Conservation (phyloP, 1,140 invertebrate genomes). For the Chionoecetes opilio region DNA sequence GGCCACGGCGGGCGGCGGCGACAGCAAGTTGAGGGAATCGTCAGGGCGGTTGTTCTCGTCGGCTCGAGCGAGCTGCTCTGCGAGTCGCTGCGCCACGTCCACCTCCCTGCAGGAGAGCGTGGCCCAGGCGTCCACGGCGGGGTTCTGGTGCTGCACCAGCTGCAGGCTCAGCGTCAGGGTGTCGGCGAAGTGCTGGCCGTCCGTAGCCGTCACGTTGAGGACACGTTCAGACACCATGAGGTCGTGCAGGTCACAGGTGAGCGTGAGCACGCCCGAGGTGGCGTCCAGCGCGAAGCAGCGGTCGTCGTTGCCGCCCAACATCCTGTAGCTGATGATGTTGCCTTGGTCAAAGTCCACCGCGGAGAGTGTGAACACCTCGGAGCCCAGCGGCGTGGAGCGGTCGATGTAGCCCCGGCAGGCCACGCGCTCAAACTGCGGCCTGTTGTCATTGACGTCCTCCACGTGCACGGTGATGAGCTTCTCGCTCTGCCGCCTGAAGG, state of each 20-base stretch:
- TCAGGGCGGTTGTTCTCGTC: slow-evolving; percentile 91
- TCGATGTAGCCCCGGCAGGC: slow-evolving; percentile 93
- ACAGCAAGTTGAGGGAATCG: slow-evolving; percentile 87
- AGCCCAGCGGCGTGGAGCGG: slow-evolving; percentile 90
- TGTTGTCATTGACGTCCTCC: slow-evolving; percentile 96
- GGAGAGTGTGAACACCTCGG: slow-evolving; percentile 95
- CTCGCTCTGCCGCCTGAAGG: slow-evolving; percentile 95
- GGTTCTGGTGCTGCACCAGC: slow-evolving; percentile 87
- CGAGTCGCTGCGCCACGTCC: slow-evolving; percentile 90
- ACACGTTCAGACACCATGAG: slow-evolving; percentile 88
- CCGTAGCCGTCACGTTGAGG: slow-evolving; percentile 95
- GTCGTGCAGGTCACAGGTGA: slow-evolving; percentile 89
- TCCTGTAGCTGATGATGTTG: slow-evolving; percentile 94
- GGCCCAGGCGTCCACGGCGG: slow-evolving; percentile 71
- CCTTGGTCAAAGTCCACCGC: slow-evolving; percentile 97
- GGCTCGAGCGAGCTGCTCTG: slow-evolving; percentile 91
- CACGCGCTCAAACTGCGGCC: slow-evolving; percentile 88
- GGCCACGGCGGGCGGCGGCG: slow-evolving; percentile 91
- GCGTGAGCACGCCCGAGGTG: slow-evolving; percentile 89
- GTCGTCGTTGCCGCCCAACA: slow-evolving; percentile 95
- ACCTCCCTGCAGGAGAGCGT: slow-evolving; percentile 93
- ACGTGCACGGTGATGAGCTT: slow-evolving; percentile 92
- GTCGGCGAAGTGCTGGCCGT: slow-evolving; percentile 96
- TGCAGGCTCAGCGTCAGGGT: slow-evolving; percentile 87
- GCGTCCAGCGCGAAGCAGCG: slow-evolving; percentile 94